phyloP scores from a whole-genome alignment of 2,888 invertebrate genomes.

The Drosophila pseudotakahashii region DNA sequence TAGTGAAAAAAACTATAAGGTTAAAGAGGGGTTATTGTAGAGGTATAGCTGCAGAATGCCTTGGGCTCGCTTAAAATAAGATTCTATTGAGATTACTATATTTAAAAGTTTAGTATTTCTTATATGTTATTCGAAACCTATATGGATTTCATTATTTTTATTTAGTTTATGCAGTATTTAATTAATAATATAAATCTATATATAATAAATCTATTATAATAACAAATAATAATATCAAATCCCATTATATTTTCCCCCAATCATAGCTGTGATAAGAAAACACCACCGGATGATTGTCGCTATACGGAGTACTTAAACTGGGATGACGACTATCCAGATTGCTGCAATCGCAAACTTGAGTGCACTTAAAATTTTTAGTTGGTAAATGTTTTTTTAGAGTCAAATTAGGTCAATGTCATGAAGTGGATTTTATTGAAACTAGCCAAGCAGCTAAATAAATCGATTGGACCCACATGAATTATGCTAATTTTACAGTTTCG shows the following conservation, averaged over 20 bases:
- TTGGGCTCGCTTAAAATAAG: too few species aligned
- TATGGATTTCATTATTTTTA: too few species aligned
- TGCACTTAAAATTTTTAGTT: slow-evolving; percentile 39
- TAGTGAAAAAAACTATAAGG: too few species aligned
- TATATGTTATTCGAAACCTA: too few species aligned
- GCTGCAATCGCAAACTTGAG: slow-evolving; percentile 53
- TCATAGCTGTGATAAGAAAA: slow-evolving; percentile 42
- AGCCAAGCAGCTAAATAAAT: background rate
- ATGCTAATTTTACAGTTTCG: slow-evolving; percentile 1
- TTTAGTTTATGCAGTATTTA: too few species aligned
- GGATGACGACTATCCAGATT: slow-evolving; percentile 40
- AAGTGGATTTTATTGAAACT: slow-evolving; percentile 9
- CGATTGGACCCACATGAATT: background rate
- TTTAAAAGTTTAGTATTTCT: too few species aligned
- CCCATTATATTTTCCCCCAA: background rate
- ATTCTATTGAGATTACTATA: too few species aligned
- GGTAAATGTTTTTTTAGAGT: background rate
- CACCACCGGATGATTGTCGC: slow-evolving; percentile 43
- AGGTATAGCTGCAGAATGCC: too few species aligned
- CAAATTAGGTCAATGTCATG: background rate
- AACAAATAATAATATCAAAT: too few species aligned
- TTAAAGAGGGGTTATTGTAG: too few species aligned
- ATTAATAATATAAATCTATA: too few species aligned
- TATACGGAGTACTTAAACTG: slow-evolving; percentile 35
- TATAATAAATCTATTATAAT: too few species aligned